Evolutionary conservation across 23 tunicate genomes (phyloP).

Genomic region (Ciona savignyi): DNA sequence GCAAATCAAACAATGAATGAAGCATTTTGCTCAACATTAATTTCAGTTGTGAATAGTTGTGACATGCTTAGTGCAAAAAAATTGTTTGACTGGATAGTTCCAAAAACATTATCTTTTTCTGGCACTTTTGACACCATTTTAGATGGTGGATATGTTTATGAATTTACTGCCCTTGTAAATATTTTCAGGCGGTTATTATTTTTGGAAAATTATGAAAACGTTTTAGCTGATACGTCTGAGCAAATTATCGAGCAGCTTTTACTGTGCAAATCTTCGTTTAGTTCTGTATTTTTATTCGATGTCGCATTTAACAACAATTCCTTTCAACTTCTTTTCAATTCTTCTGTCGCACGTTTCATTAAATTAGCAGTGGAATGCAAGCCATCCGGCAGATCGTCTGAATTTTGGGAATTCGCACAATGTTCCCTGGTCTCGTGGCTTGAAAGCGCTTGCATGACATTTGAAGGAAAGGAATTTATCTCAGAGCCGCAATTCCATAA

Average conservation of each 20-base stretch:
- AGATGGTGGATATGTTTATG: background rate
- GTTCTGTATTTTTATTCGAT: conserved; percentile 46
- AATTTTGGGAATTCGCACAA: conserved; percentile 63
- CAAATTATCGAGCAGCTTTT: background rate
- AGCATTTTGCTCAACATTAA: background rate
- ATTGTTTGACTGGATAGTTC: background rate
- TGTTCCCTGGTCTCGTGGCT: conserved; percentile 73
- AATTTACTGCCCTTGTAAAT: background rate
- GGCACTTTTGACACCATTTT: background rate
- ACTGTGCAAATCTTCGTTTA: conserved; percentile 7
- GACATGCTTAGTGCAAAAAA: background rate
- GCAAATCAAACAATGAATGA: background rate
- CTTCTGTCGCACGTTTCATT: conserved; percentile 28
- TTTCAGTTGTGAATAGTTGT: background rate
- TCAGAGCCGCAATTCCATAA: background rate
- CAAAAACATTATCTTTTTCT: background rate
- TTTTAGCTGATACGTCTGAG: background rate
- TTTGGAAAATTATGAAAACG: background rate
- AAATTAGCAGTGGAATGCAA: background rate
- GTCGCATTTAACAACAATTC: background rate
- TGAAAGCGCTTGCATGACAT: conserved; percentile 30
- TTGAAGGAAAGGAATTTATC: background rate
- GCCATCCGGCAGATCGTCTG: conserved; percentile 11
- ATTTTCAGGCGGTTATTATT: background rate
- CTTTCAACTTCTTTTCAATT: conserved; percentile 19